These are phyloP conservation scores for Panthera leo DNA, from an alignment of 2,113 vertebrate genomes.

Conservation along the genomic window DNA sequence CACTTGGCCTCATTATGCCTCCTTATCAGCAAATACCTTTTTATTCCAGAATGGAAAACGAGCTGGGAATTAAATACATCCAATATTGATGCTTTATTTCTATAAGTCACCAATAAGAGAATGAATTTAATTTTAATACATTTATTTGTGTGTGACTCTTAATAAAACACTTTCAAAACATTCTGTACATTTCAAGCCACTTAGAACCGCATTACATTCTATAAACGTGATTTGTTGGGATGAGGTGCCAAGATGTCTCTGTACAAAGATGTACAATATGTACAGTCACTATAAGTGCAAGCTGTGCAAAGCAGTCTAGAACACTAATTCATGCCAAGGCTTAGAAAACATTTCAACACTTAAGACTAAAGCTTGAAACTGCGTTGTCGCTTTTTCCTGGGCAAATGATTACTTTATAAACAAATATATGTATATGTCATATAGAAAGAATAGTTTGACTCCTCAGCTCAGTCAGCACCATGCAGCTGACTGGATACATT, in stretches of 20 bases:
- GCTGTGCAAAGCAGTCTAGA: slow-evolving; percentile 86
- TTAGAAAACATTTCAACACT: slow-evolving; percentile 82
- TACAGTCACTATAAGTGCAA: slow-evolving; percentile 91
- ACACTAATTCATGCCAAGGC: slow-evolving; percentile 88
- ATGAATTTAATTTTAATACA: slow-evolving; percentile 84
- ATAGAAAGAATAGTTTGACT: slow-evolving; percentile 79
- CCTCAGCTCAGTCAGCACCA: slow-evolving; percentile 83
- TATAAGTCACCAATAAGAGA: slow-evolving; percentile 85
- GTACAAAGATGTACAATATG: slow-evolving; percentile 97
- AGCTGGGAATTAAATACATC: slow-evolving; percentile 61
- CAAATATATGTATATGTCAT: slow-evolving; percentile 80
- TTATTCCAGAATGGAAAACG: slow-evolving; percentile 58
- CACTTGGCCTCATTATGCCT: neutral
- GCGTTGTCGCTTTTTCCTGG: slow-evolving; percentile 66
- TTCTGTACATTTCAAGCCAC: slow-evolving; percentile 93
- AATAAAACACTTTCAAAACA: slow-evolving; percentile 93
- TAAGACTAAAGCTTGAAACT: slow-evolving; percentile 82
- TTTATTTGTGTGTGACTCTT: slow-evolving; percentile 88
- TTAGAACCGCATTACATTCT: slow-evolving; percentile 83
- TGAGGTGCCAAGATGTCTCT: slow-evolving; percentile 89
- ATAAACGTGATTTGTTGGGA: slow-evolving; percentile 81
- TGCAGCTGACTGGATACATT: slow-evolving; percentile 84
- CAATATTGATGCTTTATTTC: slow-evolving; percentile 86
- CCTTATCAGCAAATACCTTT: slow-evolving; percentile 58
- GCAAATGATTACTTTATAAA: slow-evolving; percentile 82